Evolutionary conservation across 2,888 invertebrate species (phyloP).

Genomic region (Eucriotettix oculatus): DNA sequence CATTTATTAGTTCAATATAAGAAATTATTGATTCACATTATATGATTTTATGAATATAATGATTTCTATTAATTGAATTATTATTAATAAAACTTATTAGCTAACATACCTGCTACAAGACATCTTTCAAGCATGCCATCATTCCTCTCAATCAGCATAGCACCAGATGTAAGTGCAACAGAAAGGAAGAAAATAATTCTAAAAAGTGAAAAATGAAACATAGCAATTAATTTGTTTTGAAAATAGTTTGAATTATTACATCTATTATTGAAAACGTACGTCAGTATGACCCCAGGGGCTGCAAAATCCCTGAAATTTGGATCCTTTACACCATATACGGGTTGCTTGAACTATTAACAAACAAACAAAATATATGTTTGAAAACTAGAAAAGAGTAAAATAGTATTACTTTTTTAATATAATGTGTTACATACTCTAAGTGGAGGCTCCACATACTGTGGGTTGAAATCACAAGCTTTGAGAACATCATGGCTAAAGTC

Average conservation of each 20-base stretch:
- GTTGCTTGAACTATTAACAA: constrained; percentile 42
- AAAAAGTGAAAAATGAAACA: constrained; percentile 17
- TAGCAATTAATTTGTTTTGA: neutral
- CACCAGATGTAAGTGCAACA: constrained; percentile 79
- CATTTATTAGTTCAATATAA: neutral
- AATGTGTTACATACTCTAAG: constrained; percentile 34
- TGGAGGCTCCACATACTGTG: constrained; percentile 41
- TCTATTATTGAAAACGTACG: constrained; percentile 37
- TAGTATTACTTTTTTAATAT: neutral
- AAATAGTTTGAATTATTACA: neutral
- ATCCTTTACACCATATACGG: constrained; percentile 54
- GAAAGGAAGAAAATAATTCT: constrained; percentile 89
- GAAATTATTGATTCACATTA: neutral
- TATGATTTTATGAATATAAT: neutral
- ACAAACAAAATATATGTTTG: neutral
- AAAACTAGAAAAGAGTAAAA: neutral
- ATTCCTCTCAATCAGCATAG: constrained; percentile 75
- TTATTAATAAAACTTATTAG: neutral
- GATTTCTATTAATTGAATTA: neutral
- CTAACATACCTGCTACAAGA: constrained; percentile 52
- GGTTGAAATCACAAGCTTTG: constrained; percentile 43
- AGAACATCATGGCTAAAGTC: constrained; percentile 50
- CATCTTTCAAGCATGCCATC: constrained; percentile 82
- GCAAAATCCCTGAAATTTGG: constrained; percentile 90
- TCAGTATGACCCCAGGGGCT: constrained; percentile 80